These are phyloP conservation scores for Platanista minor DNA, from an alignment of 2,113 vertebrate genomes.

Conservation along the genomic window DNA sequence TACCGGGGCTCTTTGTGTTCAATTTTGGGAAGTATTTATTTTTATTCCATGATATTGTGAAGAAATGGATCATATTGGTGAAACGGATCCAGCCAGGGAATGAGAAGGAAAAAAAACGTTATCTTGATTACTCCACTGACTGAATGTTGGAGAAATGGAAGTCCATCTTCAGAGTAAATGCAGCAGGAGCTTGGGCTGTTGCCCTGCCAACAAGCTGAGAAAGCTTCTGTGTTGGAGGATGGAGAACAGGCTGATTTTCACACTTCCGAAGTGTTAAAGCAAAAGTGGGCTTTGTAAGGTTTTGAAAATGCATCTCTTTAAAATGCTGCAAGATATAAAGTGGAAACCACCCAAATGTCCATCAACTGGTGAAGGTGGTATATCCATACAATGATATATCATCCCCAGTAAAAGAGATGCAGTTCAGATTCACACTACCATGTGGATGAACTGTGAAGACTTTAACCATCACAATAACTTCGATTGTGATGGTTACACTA, in stretches of 20 bases:
- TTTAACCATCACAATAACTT: neutral
- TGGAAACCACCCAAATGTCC: neutral
- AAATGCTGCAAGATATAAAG: neutral
- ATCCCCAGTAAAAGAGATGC: neutral
- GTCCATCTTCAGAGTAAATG: neutral
- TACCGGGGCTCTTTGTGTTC: neutral
- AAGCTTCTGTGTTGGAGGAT: neutral
- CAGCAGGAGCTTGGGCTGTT: neutral
- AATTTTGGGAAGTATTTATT: neutral
- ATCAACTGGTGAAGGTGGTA: neutral
- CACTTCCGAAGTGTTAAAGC: neutral
- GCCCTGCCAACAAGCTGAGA: neutral
- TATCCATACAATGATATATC: neutral
- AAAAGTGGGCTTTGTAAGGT: neutral
- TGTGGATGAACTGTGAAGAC: rapidly evolving
- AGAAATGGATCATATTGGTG: neutral
- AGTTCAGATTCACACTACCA: rapidly evolving
- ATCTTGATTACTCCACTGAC: neutral
- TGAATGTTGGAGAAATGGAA: neutral
- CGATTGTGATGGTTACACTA: no score
- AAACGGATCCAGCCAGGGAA: neutral
- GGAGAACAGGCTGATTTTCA: neutral
- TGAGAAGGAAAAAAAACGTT: neutral
- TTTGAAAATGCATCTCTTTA: neutral
- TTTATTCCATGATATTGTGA: neutral